Percentiles rank a stretch among this genome's conserved stretches.
Evolutionary conservation across 1,140 invertebrate species (phyloP).

Genomic region (Pararge aegeria): DNA sequence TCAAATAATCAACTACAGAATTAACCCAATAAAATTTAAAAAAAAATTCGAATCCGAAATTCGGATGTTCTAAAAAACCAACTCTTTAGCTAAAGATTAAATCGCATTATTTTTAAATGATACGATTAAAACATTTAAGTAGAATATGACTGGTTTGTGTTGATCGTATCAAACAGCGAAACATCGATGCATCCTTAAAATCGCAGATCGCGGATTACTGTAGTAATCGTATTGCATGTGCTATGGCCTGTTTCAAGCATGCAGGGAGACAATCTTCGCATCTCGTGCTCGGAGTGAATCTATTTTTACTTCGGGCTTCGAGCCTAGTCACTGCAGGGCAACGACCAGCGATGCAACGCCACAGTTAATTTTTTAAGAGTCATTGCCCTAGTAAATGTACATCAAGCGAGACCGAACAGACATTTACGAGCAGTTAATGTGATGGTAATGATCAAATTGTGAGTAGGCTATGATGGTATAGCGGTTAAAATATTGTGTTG

Average conservation of each 20-base stretch:
- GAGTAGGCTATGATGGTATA: background rate
- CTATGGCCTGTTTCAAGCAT: constrained; percentile 9
- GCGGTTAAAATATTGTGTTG: background rate
- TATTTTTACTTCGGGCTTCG: constrained; percentile 61
- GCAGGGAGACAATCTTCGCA: constrained; percentile 31
- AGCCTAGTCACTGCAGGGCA: constrained; percentile 52
- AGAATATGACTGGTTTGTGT: no score
- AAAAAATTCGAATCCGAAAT: no score
- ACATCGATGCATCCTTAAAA: no score
- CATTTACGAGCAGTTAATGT: constrained; percentile 30
- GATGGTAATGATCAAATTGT: constrained; percentile 21
- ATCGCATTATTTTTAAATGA: no score
- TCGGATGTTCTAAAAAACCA: no score
- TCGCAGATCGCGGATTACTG: no score
- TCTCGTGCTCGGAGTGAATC: constrained; percentile 42
- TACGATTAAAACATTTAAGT: no score
- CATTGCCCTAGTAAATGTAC: constrained; percentile 56
- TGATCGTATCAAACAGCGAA: no score
- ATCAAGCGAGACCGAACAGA: constrained; percentile 18
- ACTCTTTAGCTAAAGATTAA: no score
- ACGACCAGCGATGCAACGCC: constrained; percentile 61
- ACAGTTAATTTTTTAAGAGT: constrained; percentile 67
- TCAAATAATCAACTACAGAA: no score
- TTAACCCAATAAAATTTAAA: no score
- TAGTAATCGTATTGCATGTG: no score